Conservation (phyloP, 1,140 invertebrate genomes). For the silkworm (Bombyx mori) region DNA sequence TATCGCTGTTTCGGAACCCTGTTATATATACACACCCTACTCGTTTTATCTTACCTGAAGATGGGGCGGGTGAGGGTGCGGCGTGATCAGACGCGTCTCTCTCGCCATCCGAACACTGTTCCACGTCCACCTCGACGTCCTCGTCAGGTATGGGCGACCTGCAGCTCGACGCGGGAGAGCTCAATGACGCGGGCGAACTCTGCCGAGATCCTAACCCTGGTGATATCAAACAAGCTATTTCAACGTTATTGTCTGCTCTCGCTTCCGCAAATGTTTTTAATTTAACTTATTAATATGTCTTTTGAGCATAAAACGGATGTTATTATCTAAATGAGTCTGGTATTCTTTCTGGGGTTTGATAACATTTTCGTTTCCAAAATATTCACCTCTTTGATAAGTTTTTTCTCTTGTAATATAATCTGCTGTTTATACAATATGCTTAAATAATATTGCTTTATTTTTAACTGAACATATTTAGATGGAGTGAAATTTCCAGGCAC, state of each 20-base stretch:
- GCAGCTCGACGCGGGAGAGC: conserved; percentile 57
- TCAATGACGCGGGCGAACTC: conserved; percentile 62
- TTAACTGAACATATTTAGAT: no score
- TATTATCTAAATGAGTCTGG: no score
- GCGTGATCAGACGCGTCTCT: conserved; percentile 46
- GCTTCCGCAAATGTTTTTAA: not conserved
- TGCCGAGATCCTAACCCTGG: conserved; percentile 61
- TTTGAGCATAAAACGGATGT: no score
- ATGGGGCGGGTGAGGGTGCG: conserved; percentile 56
- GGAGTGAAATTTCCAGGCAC: no score
- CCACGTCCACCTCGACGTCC: conserved; percentile 68
- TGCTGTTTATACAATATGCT: no score
- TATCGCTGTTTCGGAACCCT: no score
- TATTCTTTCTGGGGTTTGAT: no score
- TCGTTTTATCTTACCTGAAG: conserved; percentile 42
- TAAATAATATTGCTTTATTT: no score
- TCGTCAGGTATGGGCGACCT: conserved; percentile 55
- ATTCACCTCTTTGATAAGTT: no score
- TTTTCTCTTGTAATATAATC: no score
- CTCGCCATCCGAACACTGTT: conserved; percentile 66
- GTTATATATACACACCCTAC: no score
- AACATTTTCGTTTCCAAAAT: no score
- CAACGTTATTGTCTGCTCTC: not conserved
- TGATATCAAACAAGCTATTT: conserved; percentile 2
- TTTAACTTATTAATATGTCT: not conserved